Conservation (phyloP, 2,113 vertebrate species). For the Glareola pratincola region DNA sequence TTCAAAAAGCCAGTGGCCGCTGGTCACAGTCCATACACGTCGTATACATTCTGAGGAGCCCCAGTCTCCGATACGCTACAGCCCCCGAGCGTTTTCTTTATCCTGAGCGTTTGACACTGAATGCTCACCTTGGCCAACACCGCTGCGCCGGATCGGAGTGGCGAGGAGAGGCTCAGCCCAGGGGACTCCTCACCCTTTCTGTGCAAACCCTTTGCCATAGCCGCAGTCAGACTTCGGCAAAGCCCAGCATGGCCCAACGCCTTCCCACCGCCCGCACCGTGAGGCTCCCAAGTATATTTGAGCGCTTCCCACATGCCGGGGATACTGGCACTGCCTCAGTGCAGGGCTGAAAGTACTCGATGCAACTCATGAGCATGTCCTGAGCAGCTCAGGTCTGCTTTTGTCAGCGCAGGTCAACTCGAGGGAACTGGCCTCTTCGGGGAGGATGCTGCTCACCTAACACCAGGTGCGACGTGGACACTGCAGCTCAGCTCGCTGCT, state of each 20-base stretch:
- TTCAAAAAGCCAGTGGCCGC: background rate
- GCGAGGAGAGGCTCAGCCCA: background rate
- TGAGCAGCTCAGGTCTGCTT: background rate
- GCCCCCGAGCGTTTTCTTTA: accelerated
- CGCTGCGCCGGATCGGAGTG: accelerated
- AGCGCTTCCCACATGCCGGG: background rate
- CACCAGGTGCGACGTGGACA: accelerated
- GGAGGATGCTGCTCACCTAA: background rate
- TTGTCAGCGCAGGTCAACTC: background rate
- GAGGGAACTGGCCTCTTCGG: background rate
- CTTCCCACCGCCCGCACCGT: background rate
- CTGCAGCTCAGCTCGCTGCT: background rate
- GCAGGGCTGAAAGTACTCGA: background rate
- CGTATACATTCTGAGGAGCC: background rate
- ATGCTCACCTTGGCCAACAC: background rate
- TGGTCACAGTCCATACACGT: background rate
- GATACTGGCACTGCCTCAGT: background rate
- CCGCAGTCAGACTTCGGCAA: background rate
- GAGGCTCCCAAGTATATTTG: background rate
- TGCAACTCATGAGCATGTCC: background rate
- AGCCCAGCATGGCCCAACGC: accelerated
- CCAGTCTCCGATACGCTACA: background rate
- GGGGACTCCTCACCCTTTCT: background rate
- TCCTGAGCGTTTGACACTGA: background rate
- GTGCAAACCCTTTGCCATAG: background rate